Conservation (phyloP, 2,113 vertebrate genomes). For the Dermatemys mawii region DNA sequence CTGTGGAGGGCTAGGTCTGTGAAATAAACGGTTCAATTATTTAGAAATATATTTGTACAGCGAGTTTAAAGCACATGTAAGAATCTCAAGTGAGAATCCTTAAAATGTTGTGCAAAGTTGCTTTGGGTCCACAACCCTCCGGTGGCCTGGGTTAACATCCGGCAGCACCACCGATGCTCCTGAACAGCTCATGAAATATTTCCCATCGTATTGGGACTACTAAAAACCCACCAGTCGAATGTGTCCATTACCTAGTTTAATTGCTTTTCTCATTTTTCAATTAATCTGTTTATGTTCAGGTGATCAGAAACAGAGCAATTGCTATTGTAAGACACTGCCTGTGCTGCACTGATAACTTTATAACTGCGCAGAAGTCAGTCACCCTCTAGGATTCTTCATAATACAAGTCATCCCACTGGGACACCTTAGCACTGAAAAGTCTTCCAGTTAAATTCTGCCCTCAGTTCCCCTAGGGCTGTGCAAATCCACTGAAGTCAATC, state of each 20-base stretch:
- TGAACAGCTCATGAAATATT: slow-evolving; percentile 31
- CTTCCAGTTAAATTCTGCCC: slow-evolving; percentile 9
- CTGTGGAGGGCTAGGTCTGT: neutral
- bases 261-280: slow-evolving; percentile 20
- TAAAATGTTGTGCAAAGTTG: neutral
- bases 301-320: slow-evolving; percentile 29
- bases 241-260: slow-evolving; percentile 48
- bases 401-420: slow-evolving; percentile 30
- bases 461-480: slow-evolving; percentile 17
- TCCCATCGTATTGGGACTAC: slow-evolving; percentile 3
- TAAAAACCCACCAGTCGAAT: slow-evolving; percentile 47
- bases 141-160: slow-evolving; percentile 6
- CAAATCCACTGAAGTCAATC: slow-evolving; percentile 9
- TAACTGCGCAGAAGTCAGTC: slow-evolving; percentile 42
- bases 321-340: slow-evolving; percentile 58
- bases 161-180: slow-evolving; percentile 5
- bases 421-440: slow-evolving; percentile 49
- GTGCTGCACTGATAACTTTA: slow-evolving; percentile 62
- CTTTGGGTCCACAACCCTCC: neutral
- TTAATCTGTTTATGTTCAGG: slow-evolving; percentile 58
- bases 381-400: slow-evolving; percentile 44
- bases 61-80: slow-evolving; percentile 38
- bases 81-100: neutral
- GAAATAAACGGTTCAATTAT: slow-evolving; percentile 49
- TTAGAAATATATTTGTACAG: slow-evolving; percentile 27